Conservation (phyloP, 1,140 invertebrate species). For the Drosophila kohkoa region DNA sequence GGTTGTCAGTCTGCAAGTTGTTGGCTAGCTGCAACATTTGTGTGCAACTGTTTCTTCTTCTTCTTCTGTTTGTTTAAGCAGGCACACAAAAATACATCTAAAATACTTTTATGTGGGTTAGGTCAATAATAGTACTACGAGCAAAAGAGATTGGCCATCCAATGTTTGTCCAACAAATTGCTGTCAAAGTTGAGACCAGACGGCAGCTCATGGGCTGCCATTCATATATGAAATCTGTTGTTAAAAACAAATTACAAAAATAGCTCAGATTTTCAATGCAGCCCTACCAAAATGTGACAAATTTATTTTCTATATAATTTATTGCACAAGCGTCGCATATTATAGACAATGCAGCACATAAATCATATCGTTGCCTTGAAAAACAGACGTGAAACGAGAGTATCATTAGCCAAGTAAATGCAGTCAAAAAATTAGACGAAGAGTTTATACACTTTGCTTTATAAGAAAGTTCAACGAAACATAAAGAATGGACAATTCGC, state of each 20-base stretch:
- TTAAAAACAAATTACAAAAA: slow-evolving; percentile 26
- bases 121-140: slow-evolving; percentile 72
- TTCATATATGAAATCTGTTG: slow-evolving; percentile 17
- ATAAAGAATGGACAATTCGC: background rate
- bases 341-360: slow-evolving; percentile 40
- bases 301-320: slow-evolving; percentile 55
- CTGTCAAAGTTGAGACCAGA: slow-evolving; percentile 22
- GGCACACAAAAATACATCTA: slow-evolving; percentile 18
- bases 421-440: background rate
- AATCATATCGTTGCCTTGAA: slow-evolving; percentile 64
- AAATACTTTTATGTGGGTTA: slow-evolving; percentile 66
- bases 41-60: slow-evolving; percentile 66
- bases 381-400: background rate
- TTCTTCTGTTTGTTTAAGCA: slow-evolving; percentile 34
- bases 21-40: slow-evolving; percentile 57
- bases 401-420: background rate
- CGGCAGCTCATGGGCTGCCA: background rate
- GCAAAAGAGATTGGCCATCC: slow-evolving; percentile 23
- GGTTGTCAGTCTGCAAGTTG: slow-evolving; percentile 32
- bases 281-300: slow-evolving; percentile 48
- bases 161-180: slow-evolving; percentile 41
- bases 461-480: background rate
- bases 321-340: slow-evolving; percentile 57
- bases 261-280: slow-evolving; percentile 28
- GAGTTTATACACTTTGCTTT: background rate